Base-by-base conservation (phyloP, 2,888 invertebrate species). In the Timema podura region DNA sequence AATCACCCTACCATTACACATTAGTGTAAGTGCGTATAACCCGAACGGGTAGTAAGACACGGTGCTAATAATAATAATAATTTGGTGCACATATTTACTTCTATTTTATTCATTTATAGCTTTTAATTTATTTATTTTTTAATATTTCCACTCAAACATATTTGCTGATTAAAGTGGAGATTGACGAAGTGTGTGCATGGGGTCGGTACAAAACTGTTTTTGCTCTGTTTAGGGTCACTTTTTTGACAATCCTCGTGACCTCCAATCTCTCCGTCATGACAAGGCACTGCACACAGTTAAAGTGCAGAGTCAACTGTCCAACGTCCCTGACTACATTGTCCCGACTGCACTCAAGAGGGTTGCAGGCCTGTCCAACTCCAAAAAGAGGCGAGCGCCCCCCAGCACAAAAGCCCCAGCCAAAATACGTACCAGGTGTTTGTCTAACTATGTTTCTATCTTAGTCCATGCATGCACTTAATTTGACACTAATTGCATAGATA, bases 291-390 rank as follows among this genome's bases (percentile, higher is more conserved):
- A 94, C 77, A 92, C 93, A 0, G 92, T 96, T 0, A 88, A 89
- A 79, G 82, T 91, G 9, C 94, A 95, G 79, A 86, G 89, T 1
- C 96, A 97, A 81, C 82, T 98, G 73, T 87, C 92, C 46, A 90
- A 97, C 80, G 93, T 98, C 0, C 98, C 98, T 0, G 96, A 96
- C 68, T 98, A 98, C 79, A 89, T 95, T 75, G 85, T 96, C 0
- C 95, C 95, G 0, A 86, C 88, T 1, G 89, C 92, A 0, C 80
- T 95, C 65, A 89, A 92, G 78, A 85, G 84, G 72, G 82, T 91
- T 16, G 85, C 88, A 6, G 84, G 85, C 2, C 84, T 86, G 45
- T 79, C 77, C 16, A 77, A 74, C 16, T 30, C 44, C 61, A 16
- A 13, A 13, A 61, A 61, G 44, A 57, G 57, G 57, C 30, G 30